Evolutionary conservation across 2,797 vertebrate species (phyloP), one percentile per base, ranked within the genome.

Genomic region (Lagorchestes hirsutus): DNA sequence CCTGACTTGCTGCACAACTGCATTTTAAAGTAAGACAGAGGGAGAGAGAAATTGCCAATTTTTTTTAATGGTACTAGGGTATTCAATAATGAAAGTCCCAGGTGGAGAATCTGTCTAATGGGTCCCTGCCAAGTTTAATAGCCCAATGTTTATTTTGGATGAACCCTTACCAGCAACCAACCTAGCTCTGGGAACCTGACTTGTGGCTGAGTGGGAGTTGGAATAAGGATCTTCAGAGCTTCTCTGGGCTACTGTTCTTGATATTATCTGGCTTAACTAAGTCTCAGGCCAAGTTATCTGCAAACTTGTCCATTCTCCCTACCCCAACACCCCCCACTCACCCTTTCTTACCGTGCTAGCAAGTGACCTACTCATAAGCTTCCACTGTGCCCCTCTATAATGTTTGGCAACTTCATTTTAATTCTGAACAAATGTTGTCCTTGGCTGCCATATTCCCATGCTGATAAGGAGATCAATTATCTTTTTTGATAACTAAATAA

Each of bases 41-140:
- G 59, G 5, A 74, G 62, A n/a, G 62, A 67, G 59, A n/a, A 87
- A 87, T 50, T 87, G 74, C 74, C 74, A 87, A 50, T 46, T 46
- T 87, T 87, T 59, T 87, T 46, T 10, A 82, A 87, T 87, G 40
- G 40, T 50, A 87, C 40, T 50, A 87, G 74, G 74, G 40, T 50
- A 87, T 87, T 87, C 40, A 50, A 87, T 87, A 87, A 87, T 87
- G 74, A 87, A 87, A 87, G 74, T 87, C 74, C 40, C 74, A 87
- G 74, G 74, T 87, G 74, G 74, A 87, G 74, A 87, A 87, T 87
- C 74, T 87, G 74, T 87, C 74, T 50, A 87, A 87, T 87, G 74
- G 74, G 40, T 87, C 74, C 22, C 40, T 50, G 74, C 74, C 74
- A 87, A 46, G 40, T 87, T 87, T 87, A 46, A 87, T 87, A 87